Evolutionary conservation across 2,888 invertebrate genomes (phyloP).

Genomic region (Orthosia incerta): DNA sequence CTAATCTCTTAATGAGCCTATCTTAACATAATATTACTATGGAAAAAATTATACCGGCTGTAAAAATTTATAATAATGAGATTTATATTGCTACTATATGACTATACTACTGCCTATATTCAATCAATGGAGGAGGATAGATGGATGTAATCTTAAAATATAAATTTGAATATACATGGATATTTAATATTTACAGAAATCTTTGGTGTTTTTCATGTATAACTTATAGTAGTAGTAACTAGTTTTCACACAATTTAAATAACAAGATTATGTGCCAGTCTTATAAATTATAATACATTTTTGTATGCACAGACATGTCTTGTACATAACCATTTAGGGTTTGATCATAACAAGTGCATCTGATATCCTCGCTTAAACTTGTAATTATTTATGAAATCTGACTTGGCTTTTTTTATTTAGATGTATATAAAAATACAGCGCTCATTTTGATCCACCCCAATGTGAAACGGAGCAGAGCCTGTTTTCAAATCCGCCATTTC

Average conservation of each 20-base stretch:
- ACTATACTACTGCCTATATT: constrained; percentile 54
- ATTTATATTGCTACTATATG: constrained; percentile 55
- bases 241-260: constrained; percentile 67
- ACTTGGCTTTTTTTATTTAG: constrained; percentile 7
- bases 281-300: constrained; percentile 69
- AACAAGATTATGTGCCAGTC: constrained; percentile 67
- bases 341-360: constrained; percentile 70
- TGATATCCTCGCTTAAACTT: constrained; percentile 24
- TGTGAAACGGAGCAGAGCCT: constrained; percentile 36
- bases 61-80: constrained; percentile 60
- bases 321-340: constrained; percentile 61
- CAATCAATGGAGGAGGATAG: constrained; percentile 46
- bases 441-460: constrained; percentile 71
- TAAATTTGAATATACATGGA: constrained; percentile 65
- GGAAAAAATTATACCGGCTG: constrained; percentile 45
- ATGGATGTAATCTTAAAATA: constrained; percentile 58
- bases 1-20: constrained; percentile 21
- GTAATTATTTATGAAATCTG: constrained; percentile 12
- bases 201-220: constrained; percentile 70
- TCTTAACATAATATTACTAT: constrained; percentile 29
- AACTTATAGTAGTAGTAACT: constrained; percentile 67
- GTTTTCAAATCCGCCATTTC: constrained; percentile 46
- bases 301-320: constrained; percentile 58
- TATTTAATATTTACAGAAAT: constrained; percentile 68
- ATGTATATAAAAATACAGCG: constrained; percentile 37